Evolutionary conservation across 2,113 vertebrate species (phyloP).

Genomic region (Pseudorasbora parva): DNA sequence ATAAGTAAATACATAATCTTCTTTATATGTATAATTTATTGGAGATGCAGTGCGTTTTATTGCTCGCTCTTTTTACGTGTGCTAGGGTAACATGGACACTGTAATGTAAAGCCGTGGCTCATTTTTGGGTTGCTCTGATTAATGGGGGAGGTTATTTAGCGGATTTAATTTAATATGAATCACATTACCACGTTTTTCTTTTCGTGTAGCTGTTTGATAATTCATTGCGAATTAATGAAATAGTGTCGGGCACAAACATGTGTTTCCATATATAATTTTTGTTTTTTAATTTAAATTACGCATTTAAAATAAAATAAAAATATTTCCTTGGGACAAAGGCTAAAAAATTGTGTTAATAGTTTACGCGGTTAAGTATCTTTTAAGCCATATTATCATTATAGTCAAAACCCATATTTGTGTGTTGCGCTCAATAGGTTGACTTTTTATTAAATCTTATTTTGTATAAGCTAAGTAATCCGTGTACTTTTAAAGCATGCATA

Average conservation of each 20-base stretch:
- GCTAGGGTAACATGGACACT: neutral
- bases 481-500: neutral
- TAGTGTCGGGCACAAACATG: neutral
- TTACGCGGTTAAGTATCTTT: neutral
- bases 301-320: neutral
- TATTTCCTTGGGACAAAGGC: neutral
- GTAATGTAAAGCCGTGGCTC: slow-evolving; percentile 34
- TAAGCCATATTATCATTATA: neutral
- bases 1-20: neutral
- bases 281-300: neutral
- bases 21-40: neutral
- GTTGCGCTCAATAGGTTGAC: neutral
- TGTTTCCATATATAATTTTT: neutral
- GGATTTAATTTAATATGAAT: slow-evolving; percentile 33
- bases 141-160: slow-evolving; percentile 39
- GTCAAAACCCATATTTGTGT: neutral
- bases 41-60: neutral
- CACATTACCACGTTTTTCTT: slow-evolving; percentile 21
- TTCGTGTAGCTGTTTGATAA: slow-evolving; percentile 22
- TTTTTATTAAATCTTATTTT: neutral
- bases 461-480: no score
- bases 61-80: neutral
- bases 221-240: slow-evolving; percentile 45
- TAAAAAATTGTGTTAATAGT: neutral
- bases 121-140: slow-evolving; percentile 31